A percentile compares a stretch with the other conserved stretches of the same genome.
These are phyloP conservation scores for Neodiprion lecontei DNA, from an alignment of 1,140 invertebrate species.

Conservation along the genomic window DNA sequence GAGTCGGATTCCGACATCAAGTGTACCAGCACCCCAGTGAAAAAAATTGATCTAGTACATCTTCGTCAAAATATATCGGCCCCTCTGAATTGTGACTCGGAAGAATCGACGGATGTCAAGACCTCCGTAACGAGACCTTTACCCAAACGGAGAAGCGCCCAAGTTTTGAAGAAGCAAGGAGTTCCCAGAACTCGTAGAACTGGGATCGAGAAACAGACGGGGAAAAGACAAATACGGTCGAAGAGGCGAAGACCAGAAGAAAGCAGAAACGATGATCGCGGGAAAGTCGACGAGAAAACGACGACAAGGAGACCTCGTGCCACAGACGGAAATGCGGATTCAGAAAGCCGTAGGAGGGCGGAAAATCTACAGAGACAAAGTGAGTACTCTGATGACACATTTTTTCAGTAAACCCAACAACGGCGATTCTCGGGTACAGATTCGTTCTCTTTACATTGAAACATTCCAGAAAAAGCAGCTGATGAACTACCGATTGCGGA, in stretches of 20 bases:
- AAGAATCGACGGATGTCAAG: not conserved
- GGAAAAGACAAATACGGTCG: not conserved
- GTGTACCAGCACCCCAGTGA: not conserved
- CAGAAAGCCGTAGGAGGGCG: not conserved
- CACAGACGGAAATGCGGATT: not conserved
- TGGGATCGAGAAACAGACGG: not conserved
- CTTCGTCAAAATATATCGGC: not conserved
- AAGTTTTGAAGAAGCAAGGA: no score
- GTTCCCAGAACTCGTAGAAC: not conserved
- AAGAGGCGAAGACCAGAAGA: not conserved
- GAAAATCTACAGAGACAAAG: not conserved
- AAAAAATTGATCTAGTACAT: not conserved
- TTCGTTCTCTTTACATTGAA: not conserved
- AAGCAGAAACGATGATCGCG: not conserved
- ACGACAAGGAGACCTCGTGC: no score
- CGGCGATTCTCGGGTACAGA: not conserved
- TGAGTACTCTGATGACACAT: not conserved
- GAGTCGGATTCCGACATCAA: slow-evolving; percentile 1
- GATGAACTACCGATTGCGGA: slow-evolving; percentile 54
- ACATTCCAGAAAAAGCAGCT: not conserved
- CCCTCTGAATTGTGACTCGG: not conserved
- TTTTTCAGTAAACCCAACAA: no score
- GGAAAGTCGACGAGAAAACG: no score
- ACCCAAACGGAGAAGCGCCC: not conserved
- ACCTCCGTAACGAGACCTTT: not conserved